Percentiles rank a stretch among this genome's conserved stretches.
Conservation (phyloP, 2,888 invertebrate genomes). For the Spodoptera exigua region DNA sequence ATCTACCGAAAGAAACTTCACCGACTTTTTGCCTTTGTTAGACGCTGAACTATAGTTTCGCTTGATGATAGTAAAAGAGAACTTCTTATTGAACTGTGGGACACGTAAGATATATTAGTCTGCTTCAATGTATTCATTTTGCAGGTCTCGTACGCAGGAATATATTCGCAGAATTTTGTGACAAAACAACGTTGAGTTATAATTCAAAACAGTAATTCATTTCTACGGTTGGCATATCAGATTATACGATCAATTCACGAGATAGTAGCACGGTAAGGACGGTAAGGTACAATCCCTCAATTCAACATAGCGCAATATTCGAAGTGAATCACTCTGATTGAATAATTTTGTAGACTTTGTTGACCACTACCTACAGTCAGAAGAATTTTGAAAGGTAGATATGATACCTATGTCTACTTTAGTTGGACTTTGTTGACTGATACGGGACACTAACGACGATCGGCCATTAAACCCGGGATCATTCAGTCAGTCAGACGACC, state of each 20-base stretch:
- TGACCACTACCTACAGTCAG: too few relatives aligned
- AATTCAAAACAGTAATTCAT: constrained; percentile 21
- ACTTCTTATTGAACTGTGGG: constrained; percentile 5
- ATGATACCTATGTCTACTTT: not conserved
- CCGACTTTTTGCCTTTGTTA: constrained; percentile 43
- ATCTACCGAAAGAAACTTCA: constrained; percentile 53
- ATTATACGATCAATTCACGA: constrained; percentile 28
- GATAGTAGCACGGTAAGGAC: constrained; percentile 28
- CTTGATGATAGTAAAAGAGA: constrained; percentile 41
- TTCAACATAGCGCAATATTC: constrained; percentile 6
- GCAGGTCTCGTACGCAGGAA: constrained; percentile 1
- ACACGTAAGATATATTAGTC: constrained; percentile 11
- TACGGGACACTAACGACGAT: constrained; percentile 7
- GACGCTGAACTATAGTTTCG: constrained; percentile 31
- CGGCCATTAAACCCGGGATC: constrained; percentile 1
- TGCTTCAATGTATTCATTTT: constrained; percentile 3
- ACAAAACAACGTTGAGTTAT: constrained; percentile 21
- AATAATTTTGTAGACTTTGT: not conserved
- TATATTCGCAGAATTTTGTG: constrained; percentile 9
- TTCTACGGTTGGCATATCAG: constrained; percentile 35
- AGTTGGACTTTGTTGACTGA: not conserved
- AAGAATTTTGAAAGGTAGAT: too few relatives aligned
- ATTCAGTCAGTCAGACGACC: constrained; percentile 16
- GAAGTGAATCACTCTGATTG: constrained; percentile 2
- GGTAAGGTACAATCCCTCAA: constrained; percentile 19